A percentile compares a stretch with the other conserved stretches of the same genome.
Evolutionary conservation across 2,888 invertebrate species (phyloP).

Genomic region (Antheraea yamamai): DNA sequence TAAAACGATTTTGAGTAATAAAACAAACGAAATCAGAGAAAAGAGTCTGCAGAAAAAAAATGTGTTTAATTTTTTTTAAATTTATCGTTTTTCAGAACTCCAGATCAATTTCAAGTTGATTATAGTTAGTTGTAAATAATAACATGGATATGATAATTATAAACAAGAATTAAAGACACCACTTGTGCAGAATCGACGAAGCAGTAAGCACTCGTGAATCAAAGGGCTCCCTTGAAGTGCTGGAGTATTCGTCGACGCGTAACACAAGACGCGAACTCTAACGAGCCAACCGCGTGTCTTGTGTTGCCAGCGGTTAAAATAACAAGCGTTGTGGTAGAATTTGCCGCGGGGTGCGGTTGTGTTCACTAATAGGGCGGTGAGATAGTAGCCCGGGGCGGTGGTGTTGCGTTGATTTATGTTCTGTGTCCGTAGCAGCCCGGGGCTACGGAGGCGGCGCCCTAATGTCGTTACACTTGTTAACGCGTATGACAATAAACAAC

Average conservation of each 20-base stretch:
- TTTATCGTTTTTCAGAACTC: too few species aligned
- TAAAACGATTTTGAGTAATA: too few species aligned
- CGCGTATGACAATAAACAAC: slow-evolving; percentile 32
- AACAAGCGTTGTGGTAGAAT: slow-evolving; percentile 34
- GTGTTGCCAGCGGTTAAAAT: slow-evolving; percentile 46
- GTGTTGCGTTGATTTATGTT: slow-evolving; percentile 19
- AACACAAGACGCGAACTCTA: slow-evolving; percentile 62
- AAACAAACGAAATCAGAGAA: not conserved
- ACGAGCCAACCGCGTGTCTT: slow-evolving; percentile 58
- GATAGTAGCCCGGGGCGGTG: slow-evolving; percentile 34
- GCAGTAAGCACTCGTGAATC: slow-evolving; percentile 50
- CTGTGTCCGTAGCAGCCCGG: slow-evolving; percentile 20
- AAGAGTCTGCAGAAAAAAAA: too few species aligned
- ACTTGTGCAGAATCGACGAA: slow-evolving; percentile 23
- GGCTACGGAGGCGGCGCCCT: slow-evolving; percentile 31
- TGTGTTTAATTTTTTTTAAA: too few species aligned
- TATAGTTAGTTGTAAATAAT: not conserved
- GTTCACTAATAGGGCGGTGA: slow-evolving; percentile 34
- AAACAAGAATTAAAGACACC: slow-evolving; percentile 42
- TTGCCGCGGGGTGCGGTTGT: slow-evolving; percentile 34
- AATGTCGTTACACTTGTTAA: slow-evolving; percentile 35
- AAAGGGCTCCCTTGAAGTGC: slow-evolving; percentile 56
- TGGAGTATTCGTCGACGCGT: slow-evolving; percentile 52
- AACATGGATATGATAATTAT: slow-evolving; percentile 15
- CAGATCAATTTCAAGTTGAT: too few species aligned